Percentiles rank a stretch among this genome's conserved stretches.
These are phyloP conservation scores for Pseudochirops corinnae DNA, from an alignment of 2,797 vertebrate genomes.

Conservation along the genomic window DNA sequence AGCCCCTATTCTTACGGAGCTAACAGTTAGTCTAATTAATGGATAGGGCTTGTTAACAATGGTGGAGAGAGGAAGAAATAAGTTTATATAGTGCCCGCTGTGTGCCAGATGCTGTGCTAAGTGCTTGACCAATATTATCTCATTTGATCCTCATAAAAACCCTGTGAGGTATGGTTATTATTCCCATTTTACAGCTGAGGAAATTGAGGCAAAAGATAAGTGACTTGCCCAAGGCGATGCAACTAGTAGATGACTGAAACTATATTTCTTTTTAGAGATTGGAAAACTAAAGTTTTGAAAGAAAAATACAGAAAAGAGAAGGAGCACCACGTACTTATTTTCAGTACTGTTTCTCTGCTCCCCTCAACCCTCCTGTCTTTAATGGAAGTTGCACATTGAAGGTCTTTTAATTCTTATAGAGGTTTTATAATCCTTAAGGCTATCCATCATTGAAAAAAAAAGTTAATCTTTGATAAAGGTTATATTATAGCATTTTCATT, in stretches of 20 bases:
- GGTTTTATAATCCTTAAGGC: neutral
- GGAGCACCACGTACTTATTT: neutral
- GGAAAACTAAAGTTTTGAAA: neutral
- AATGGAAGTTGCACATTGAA: neutral
- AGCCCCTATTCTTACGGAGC: neutral
- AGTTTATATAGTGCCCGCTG: neutral
- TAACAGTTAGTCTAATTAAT: neutral
- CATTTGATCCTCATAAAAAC: neutral
- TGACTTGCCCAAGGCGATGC: neutral
- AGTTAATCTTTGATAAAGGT: neutral
- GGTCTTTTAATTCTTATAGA: neutral
- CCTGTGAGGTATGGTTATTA: neutral
- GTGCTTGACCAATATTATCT: neutral
- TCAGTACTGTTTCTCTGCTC: neutral
- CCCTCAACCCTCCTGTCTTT: neutral
- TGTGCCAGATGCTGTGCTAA: neutral
- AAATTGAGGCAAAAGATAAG: neutral
- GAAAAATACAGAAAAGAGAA: neutral
- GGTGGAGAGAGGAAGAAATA: neutral
- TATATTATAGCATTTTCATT: constrained; percentile 16
- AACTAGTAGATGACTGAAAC: neutral
- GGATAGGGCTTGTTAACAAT: neutral
- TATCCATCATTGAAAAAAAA: neutral
- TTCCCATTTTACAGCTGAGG: neutral
- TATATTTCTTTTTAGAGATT: neutral